Evolutionary conservation across 2,797 vertebrate genomes (phyloP).

Genomic region (Pelobates cultripes): DNA sequence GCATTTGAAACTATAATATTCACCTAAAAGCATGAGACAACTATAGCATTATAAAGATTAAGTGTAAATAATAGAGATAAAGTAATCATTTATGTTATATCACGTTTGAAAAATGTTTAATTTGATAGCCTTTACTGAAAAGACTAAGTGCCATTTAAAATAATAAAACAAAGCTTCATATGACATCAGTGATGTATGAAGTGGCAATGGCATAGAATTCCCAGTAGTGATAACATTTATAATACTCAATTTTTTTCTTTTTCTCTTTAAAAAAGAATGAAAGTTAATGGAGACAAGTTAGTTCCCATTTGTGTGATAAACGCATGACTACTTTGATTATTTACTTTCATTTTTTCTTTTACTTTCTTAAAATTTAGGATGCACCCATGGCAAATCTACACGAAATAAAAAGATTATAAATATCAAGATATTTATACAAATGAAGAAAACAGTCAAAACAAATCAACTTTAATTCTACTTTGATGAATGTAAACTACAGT

Average conservation of each 20-base stretch:
- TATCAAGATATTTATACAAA: too few species aligned
- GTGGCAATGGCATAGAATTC: slow-evolving; percentile 31
- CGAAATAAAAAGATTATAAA: too few species aligned
- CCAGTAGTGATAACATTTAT: slow-evolving; percentile 19
- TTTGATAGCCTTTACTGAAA: slow-evolving; percentile 18
- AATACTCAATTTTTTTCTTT: slow-evolving; percentile 10
- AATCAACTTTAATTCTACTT: too few species aligned
- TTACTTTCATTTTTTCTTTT: too few species aligned
- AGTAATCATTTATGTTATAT: neutral
- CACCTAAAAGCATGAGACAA: neutral
- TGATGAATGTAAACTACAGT: too few species aligned
- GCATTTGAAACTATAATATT: neutral
- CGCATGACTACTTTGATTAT: neutral
- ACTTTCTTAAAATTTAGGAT: neutral
- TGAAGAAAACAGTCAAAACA: too few species aligned
- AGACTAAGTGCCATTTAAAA: slow-evolving; percentile 32
- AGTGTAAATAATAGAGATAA: slow-evolving; percentile 5
- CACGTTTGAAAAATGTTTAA: slow-evolving; percentile 26
- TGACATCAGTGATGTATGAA: slow-evolving; percentile 31
- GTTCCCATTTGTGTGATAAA: neutral
- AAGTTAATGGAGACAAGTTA: neutral
- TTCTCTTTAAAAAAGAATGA: neutral
- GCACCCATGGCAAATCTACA: neutral
- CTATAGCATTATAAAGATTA: neutral
- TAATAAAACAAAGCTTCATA: slow-evolving; percentile 16